Percentiles rank a stretch among this genome's conserved stretches.
phyloP scores from a whole-genome alignment of 2,113 vertebrate genomes.

The Scatophagus argus region DNA sequence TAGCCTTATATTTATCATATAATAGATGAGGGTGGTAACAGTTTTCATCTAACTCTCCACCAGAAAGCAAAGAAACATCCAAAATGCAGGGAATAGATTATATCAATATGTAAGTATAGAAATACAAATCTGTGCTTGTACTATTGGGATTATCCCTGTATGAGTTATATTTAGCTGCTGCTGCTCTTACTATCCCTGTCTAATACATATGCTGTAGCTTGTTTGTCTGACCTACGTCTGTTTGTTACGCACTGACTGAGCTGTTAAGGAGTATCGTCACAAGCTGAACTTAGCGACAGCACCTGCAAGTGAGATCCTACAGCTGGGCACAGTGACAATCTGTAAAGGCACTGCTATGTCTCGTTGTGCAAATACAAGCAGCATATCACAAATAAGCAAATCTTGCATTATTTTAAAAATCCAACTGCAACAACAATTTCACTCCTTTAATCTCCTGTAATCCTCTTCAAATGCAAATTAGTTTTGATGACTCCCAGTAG shows the following conservation, averaged over 20 bases:
- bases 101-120: background rate
- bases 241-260: background rate
- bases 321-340: background rate
- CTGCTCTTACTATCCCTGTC: slow-evolving; percentile 11
- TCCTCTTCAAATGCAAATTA: slow-evolving; percentile 29
- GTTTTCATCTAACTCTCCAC: no score
- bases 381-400: slow-evolving; percentile 8
- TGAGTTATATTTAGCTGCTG: slow-evolving; percentile 33
- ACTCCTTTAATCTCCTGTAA: slow-evolving; percentile 34
- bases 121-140: slow-evolving; percentile 14
- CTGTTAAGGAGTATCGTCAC: slow-evolving; percentile 20
- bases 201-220: slow-evolving; percentile 26
- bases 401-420: background rate
- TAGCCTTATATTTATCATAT: background rate
- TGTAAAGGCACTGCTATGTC: background rate
- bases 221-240: slow-evolving; percentile 30
- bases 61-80: background rate
- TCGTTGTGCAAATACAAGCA: slow-evolving; percentile 9
- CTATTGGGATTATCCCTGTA: slow-evolving; percentile 37
- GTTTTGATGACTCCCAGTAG: slow-evolving; percentile 3
- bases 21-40: background rate
- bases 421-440: slow-evolving; percentile 3
- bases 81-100: background rate
- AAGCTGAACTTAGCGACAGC: background rate
- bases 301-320: slow-evolving; percentile 5